Evolutionary conservation across 2,888 invertebrate genomes (phyloP).

Genomic region (Chrysina gloriosa): DNA sequence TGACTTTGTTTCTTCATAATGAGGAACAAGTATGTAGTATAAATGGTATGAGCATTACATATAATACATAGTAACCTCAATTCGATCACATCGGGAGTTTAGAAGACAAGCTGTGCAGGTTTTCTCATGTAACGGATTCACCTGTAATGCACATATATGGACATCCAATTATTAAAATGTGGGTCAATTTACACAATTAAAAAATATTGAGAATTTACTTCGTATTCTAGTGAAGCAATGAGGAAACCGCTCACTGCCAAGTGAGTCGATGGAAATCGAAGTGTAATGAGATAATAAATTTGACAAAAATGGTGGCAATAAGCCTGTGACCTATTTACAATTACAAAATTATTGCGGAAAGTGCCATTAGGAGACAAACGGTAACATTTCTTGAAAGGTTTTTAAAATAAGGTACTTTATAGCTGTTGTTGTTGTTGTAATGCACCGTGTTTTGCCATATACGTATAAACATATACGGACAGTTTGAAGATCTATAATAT

Average conservation of each 20-base stretch:
- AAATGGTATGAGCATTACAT: too few relatives aligned
- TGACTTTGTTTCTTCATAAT: too few relatives aligned
- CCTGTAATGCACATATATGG: background rate
- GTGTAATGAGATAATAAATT: slow-evolving; percentile 36
- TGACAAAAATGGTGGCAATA: slow-evolving; percentile 24
- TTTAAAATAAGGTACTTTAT: background rate
- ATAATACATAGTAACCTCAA: background rate
- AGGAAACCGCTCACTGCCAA: background rate
- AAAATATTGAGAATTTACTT: background rate
- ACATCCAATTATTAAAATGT: background rate
- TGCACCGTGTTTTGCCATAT: too few relatives aligned
- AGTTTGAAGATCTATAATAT: too few relatives aligned
- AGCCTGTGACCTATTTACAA: slow-evolving; percentile 26
- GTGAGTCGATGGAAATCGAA: background rate
- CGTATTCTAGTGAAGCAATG: background rate
- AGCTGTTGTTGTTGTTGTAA: too few relatives aligned
- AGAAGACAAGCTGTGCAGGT: background rate
- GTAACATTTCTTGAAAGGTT: slow-evolving; percentile 6
- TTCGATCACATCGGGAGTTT: background rate
- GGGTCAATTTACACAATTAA: background rate
- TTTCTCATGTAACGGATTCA: background rate
- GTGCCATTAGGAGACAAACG: slow-evolving; percentile 8
- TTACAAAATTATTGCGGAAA: slow-evolving; percentile 2
- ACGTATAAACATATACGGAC: too few relatives aligned
- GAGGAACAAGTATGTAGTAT: too few relatives aligned